Conservation (phyloP, 92 coral and sea anemone species). For the Anthopleura xanthogrammica region DNA sequence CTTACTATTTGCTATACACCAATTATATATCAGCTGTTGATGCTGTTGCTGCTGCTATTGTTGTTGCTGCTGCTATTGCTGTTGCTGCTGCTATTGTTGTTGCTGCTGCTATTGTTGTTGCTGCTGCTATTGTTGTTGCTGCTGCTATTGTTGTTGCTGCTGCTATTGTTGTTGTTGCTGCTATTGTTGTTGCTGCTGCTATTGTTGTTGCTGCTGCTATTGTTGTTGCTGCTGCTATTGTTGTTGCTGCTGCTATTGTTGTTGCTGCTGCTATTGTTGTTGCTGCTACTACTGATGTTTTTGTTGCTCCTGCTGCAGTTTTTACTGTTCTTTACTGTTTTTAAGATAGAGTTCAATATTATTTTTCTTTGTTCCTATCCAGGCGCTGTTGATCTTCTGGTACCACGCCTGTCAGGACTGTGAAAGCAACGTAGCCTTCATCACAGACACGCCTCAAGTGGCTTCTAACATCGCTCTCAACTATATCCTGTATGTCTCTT, state of each 20-base stretch:
- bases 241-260: too few relatives aligned
- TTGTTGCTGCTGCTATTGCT: too few relatives aligned
- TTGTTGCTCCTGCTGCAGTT: neutral
- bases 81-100: too few relatives aligned
- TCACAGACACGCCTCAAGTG: conserved; percentile 83
- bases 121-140: too few relatives aligned
- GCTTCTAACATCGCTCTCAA: conserved; percentile 90
- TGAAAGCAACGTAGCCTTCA: conserved; percentile 81
- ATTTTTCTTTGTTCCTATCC: neutral
- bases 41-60: neutral
- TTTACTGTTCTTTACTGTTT: neutral
- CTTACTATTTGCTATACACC: neutral
- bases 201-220: too few relatives aligned
- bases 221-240: too few relatives aligned
- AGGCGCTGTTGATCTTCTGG: conserved; percentile 97
- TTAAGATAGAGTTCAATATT: neutral
- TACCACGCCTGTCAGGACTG: conserved; percentile 88
- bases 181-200: too few relatives aligned
- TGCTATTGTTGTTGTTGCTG: too few relatives aligned
- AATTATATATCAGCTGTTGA: neutral
- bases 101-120: too few relatives aligned
- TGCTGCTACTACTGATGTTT: too few relatives aligned
- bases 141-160: too few relatives aligned
- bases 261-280: too few relatives aligned
- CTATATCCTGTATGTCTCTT: conserved; percentile 86